Percentiles rank a stretch among this genome's conserved stretches.
phyloP scores from a whole-genome alignment of 1,140 invertebrate species.

The Pemphigus obesinymphae region DNA sequence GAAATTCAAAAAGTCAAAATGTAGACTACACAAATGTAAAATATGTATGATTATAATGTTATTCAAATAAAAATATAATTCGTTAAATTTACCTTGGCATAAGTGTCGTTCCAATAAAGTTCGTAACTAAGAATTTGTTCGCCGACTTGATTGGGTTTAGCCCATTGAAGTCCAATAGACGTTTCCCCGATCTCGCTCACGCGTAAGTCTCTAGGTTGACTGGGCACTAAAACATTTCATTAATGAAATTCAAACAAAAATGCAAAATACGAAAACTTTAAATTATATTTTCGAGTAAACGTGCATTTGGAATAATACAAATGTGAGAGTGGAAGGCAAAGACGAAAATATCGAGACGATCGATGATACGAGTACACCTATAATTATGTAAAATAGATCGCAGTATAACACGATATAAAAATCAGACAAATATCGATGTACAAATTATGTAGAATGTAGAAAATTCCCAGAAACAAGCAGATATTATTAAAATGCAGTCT shows the following conservation, averaged over 20 bases:
- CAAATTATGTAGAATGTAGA: too few species aligned
- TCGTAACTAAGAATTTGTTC: slow-evolving; percentile 93
- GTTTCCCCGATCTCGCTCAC: slow-evolving; percentile 67
- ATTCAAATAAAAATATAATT: slow-evolving; percentile 9
- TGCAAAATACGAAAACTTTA: neutral
- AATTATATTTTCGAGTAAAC: neutral
- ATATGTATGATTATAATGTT: too few species aligned
- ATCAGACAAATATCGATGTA: too few species aligned
- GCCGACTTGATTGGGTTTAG: slow-evolving; percentile 78
- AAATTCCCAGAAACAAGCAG: too few species aligned
- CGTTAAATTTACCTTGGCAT: slow-evolving; percentile 66
- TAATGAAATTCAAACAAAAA: neutral
- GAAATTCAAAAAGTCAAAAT: too few species aligned
- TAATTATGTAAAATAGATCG: too few species aligned
- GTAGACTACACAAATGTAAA: too few species aligned
- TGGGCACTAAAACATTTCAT: slow-evolving; percentile 66
- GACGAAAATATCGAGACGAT: neutral
- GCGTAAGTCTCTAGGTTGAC: slow-evolving; percentile 84
- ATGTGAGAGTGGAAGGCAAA: neutral
- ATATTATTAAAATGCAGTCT: too few species aligned
- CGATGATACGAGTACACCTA: too few species aligned
- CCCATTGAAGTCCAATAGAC: slow-evolving; percentile 70
- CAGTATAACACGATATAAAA: too few species aligned
- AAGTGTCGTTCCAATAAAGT: slow-evolving; percentile 96
- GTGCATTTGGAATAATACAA: neutral